These are phyloP conservation scores for Tenthredo mesomela DNA, from an alignment of 2,888 invertebrate genomes.

Conservation along the genomic window DNA sequence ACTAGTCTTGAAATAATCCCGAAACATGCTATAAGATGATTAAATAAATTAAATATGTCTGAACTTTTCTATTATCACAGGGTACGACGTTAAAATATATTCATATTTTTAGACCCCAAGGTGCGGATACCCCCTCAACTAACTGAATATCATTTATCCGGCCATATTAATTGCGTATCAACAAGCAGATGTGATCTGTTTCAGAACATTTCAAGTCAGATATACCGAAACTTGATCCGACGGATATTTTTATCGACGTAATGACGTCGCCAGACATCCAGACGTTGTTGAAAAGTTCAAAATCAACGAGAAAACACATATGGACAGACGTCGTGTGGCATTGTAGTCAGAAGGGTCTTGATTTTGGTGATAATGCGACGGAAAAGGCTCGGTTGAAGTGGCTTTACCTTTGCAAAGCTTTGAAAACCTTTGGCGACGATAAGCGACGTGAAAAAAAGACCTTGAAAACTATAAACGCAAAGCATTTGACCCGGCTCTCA, in stretches of 20 bases:
- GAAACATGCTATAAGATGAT: too few relatives aligned
- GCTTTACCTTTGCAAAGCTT: slow-evolving; percentile 31
- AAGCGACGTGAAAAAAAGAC: slow-evolving; percentile 2
- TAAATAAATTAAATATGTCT: too few relatives aligned
- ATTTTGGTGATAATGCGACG: slow-evolving; percentile 51
- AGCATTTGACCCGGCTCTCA: background rate
- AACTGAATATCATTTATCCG: slow-evolving; percentile 7
- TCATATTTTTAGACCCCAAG: background rate
- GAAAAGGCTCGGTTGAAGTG: slow-evolving; percentile 52
- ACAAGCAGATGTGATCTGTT: slow-evolving; percentile 29
- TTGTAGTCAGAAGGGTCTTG: slow-evolving; percentile 45
- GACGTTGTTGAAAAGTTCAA: slow-evolving; percentile 2
- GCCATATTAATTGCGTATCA: slow-evolving; percentile 20
- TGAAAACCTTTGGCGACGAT: background rate
- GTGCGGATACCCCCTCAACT: background rate
- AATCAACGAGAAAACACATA: slow-evolving; percentile 35
- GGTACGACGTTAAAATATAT: too few relatives aligned
- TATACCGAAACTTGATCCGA: slow-evolving; percentile 38
- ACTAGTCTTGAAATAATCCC: too few relatives aligned
- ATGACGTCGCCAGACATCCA: slow-evolving; percentile 35
- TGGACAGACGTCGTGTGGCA: slow-evolving; percentile 37
- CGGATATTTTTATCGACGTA: slow-evolving; percentile 48
- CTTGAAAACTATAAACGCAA: background rate
- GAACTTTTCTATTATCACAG: too few relatives aligned
- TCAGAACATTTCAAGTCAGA: slow-evolving; percentile 49